phyloP scores from a whole-genome alignment of 2,888 invertebrate species.

The Drosophila falleni region DNA sequence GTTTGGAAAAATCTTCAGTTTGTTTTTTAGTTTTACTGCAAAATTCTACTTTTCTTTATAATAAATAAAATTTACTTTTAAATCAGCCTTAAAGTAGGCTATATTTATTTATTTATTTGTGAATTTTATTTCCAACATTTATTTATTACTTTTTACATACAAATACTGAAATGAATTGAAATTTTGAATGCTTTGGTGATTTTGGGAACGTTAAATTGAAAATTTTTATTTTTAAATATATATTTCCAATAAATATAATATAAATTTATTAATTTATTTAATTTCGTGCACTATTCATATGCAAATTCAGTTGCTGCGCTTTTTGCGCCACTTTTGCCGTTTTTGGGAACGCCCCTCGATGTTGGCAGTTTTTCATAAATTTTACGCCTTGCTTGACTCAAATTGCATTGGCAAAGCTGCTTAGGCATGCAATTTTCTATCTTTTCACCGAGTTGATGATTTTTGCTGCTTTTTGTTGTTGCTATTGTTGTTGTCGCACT shows the following conservation, averaged over 20 bases:
- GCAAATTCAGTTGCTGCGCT: constrained; percentile 1
- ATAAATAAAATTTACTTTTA: no score
- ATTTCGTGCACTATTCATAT: constrained; percentile 2
- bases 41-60: no score
- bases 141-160: no score
- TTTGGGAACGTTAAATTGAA: no score
- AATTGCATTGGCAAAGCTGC: constrained; percentile 62
- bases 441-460: background rate
- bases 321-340: background rate
- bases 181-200: no score
- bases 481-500: constrained; percentile 57
- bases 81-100: no score
- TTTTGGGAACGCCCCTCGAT: constrained; percentile 2
- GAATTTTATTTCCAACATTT: no score
- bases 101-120: no score
- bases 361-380: constrained; percentile 22
- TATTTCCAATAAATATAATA: background rate
- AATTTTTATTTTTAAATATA: background rate
- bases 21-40: no score
- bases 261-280: no score
- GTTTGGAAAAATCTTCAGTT: no score
- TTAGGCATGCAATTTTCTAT: constrained; percentile 65
- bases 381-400: constrained; percentile 24
- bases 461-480: constrained; percentile 8
- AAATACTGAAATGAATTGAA: background rate